phyloP scores from a whole-genome alignment of 2,888 invertebrate species.

The Brenthis daphne region DNA sequence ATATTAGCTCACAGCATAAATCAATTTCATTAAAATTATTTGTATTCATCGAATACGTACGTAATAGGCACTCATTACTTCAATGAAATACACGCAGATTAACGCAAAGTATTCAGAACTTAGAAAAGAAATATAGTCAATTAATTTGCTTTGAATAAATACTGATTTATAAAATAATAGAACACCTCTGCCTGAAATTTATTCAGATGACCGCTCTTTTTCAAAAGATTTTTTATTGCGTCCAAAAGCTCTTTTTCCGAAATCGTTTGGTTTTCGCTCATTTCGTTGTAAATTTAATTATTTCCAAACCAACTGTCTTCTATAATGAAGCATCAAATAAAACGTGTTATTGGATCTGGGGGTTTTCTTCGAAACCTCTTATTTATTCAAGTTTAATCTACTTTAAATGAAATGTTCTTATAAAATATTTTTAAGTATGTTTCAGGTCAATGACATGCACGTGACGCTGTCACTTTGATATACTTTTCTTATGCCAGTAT shows the following conservation, averaged over 20 bases:
- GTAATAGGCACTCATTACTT: no score
- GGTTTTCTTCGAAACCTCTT: not conserved
- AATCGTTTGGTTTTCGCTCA: constrained; percentile 60
- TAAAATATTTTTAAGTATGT: not conserved
- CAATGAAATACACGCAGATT: no score
- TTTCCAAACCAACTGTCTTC: constrained; percentile 38
- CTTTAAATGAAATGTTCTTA: constrained; percentile 8
- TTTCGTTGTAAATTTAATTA: constrained; percentile 47
- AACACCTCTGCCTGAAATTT: constrained; percentile 73
- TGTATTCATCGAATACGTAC: no score
- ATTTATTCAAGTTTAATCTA: constrained; percentile 13
- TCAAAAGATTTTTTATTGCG: constrained; percentile 69
- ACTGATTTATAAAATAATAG: constrained; percentile 31
- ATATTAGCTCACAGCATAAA: no score
- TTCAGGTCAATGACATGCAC: constrained; percentile 2
- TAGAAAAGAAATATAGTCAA: constrained; percentile 9
- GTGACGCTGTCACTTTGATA: constrained; percentile 4
- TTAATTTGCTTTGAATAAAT: constrained; percentile 31
- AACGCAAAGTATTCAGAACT: no score
- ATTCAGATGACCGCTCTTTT: constrained; percentile 67
- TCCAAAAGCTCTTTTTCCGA: constrained; percentile 67
- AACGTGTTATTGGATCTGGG: constrained; percentile 22
- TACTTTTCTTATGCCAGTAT: constrained; percentile 2
- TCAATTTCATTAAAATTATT: no score
- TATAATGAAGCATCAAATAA: constrained; percentile 33